phyloP scores from a whole-genome alignment of 1,140 invertebrate species.

The Lepidurus packardi region DNA sequence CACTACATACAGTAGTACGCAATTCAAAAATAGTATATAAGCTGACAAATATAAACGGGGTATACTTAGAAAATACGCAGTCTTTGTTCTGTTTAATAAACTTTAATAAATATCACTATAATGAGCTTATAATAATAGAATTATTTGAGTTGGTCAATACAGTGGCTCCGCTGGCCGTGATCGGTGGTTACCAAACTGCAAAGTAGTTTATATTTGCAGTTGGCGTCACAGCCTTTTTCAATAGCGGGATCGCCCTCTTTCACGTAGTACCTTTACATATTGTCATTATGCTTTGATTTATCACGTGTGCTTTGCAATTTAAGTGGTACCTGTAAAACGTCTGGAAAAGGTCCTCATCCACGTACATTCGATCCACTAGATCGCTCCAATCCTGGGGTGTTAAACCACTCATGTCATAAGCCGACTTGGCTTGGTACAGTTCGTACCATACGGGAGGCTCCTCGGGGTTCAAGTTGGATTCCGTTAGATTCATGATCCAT shows the following conservation, averaged over 20 bases:
- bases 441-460: constrained; percentile 57
- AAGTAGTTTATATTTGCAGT: constrained; percentile 53
- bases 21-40: too few species aligned
- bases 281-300: background rate
- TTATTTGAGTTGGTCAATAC: constrained; percentile 2
- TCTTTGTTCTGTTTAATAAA: too few species aligned
- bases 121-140: too few species aligned
- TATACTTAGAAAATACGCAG: too few species aligned
- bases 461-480: constrained; percentile 35
- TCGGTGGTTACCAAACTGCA: constrained; percentile 54
- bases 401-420: constrained; percentile 52
- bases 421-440: constrained; percentile 61
- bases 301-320: constrained; percentile 29
- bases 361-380: constrained; percentile 42
- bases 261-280: constrained; percentile 37
- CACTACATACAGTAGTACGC: too few species aligned
- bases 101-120: too few species aligned
- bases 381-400: constrained; percentile 43
- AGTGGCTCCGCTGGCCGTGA: constrained; percentile 37
- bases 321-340: constrained; percentile 43
- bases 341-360: constrained; percentile 42
- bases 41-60: too few species aligned
- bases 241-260: constrained; percentile 41
- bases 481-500: too few species aligned
- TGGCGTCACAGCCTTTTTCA: constrained; percentile 48